These are phyloP conservation scores for Thunnus albacares DNA, from an alignment of 2,797 vertebrate genomes.

Conservation along the genomic window DNA sequence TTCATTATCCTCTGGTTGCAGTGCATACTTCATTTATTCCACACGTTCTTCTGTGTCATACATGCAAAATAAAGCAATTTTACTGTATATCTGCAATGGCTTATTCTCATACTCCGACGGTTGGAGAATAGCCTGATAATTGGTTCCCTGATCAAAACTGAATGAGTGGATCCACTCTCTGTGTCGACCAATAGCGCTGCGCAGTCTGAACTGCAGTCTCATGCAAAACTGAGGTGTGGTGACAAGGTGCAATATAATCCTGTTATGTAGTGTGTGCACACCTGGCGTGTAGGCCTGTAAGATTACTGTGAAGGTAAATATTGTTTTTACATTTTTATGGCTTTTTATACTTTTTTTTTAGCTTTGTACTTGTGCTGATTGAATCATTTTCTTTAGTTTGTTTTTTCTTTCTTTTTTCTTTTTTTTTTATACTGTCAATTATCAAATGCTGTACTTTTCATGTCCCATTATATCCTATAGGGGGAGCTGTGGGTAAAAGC, in stretches of 20 bases:
- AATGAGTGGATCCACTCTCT: slow-evolving; percentile 42
- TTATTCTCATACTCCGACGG: slow-evolving; percentile 29
- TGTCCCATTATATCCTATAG: slow-evolving; percentile 19
- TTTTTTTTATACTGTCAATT: background rate
- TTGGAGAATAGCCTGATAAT: background rate
- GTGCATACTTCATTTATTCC: slow-evolving; percentile 46
- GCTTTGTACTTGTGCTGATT: background rate
- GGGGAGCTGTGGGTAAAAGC: slow-evolving; percentile 10
- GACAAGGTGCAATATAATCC: slow-evolving; percentile 8
- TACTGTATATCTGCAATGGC: background rate
- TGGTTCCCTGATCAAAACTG: slow-evolving; percentile 25
- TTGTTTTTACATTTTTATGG: background rate
- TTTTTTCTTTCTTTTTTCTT: background rate
- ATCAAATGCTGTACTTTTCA: background rate
- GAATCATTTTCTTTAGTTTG: no score
- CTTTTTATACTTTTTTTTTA: background rate
- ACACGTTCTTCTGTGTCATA: slow-evolving; percentile 20
- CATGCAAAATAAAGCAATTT: background rate
- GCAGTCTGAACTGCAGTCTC: slow-evolving; percentile 52
- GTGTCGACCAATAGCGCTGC: slow-evolving; percentile 28
- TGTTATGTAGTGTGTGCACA: background rate
- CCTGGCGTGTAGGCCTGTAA: background rate
- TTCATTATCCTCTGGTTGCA: slow-evolving; percentile 30
- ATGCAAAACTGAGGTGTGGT: slow-evolving; percentile 28
- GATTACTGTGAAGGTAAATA: background rate